Base-by-base conservation (phyloP, 2,113 vertebrate species). In the Clarias batrachus region DNA sequence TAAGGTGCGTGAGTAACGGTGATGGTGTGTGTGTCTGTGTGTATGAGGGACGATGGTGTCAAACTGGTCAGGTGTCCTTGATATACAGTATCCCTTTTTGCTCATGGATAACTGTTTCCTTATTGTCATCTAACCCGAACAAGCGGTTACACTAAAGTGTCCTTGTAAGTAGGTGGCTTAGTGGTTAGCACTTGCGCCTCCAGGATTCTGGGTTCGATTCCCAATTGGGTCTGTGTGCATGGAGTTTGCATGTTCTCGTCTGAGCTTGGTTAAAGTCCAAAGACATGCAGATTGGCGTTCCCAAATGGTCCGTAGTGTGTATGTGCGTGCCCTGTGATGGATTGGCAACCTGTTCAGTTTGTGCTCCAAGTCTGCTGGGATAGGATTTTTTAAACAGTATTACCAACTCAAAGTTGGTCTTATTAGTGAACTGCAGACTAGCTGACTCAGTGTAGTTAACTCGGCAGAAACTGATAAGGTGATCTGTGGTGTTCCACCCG, bases 1-100 rank as follows among this genome's bases (percentile, higher is more conserved):
- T 94, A 97, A 98, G 98, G 98, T 99, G 95, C 97, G 94, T 68
- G 33, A 37, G 33, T 37, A 37, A 37, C 33, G 33, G 33, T 37
- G 33, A 3, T 37, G 33, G 1, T 37, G 33, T 37, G 33, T 37
- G 48, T 48, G 48, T 48, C 1, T 33, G 7, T 48, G 48, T 48
- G 6, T 48, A 7, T 48, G 48, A 8, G 48, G 6, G 48, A 48
- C 48, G 48, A 48, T 8, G 7, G 48, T 48, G 48, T 48, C 16
- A 25, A 23, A 27, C 57, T 74, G 57, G 14, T 59, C 60, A 71
- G 77, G 41, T 79, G 81, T 57, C 82, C 78, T 86, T 88, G 84
- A 81, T 59, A 25, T 37, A 37, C 33, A 37, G 33, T 37, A 37
- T 27, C 30, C 68, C 17, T 59, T 89, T 78, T n/a, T n/a, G 63